Conservation (phyloP, 2,113 vertebrate genomes). For the Pedionomus torquatus region DNA sequence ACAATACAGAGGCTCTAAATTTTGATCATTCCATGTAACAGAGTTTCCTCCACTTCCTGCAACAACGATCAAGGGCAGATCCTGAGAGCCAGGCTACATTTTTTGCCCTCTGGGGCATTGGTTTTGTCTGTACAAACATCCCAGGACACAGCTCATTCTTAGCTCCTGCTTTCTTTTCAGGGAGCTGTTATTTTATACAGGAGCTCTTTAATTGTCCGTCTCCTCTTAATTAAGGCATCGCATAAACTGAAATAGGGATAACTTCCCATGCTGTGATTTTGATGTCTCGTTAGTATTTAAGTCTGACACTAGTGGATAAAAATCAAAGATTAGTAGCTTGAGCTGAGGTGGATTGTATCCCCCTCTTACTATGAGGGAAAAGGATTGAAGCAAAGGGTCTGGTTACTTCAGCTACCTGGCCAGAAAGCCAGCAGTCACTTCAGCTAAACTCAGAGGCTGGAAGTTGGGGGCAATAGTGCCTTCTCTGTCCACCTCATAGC, state of each 20-base stretch:
- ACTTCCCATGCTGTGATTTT: background rate
- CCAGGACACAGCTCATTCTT: background rate
- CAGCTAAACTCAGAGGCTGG: background rate
- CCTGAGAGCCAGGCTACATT: background rate
- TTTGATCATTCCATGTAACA: conserved; percentile 45
- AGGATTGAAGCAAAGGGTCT: background rate
- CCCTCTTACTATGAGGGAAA: background rate
- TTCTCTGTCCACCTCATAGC: background rate
- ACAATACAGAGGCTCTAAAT: background rate
- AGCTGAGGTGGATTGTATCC: background rate
- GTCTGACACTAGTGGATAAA: background rate
- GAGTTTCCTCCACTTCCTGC: conserved; percentile 40
- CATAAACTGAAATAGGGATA: background rate
- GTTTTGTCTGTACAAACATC: background rate
- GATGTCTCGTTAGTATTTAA: background rate
- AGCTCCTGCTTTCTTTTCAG: background rate
- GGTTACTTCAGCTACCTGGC: background rate
- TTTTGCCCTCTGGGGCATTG: background rate
- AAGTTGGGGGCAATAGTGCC: background rate
- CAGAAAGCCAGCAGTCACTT: background rate
- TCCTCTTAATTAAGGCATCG: background rate
- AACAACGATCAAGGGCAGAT: background rate
- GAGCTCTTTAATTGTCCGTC: background rate
- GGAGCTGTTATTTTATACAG: background rate
- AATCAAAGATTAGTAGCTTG: background rate